A percentile compares a stretch with the other conserved stretches of the same genome.
Evolutionary conservation across 2,797 vertebrate genomes (phyloP).

Genomic region (Sebastes hubbsi): DNA sequence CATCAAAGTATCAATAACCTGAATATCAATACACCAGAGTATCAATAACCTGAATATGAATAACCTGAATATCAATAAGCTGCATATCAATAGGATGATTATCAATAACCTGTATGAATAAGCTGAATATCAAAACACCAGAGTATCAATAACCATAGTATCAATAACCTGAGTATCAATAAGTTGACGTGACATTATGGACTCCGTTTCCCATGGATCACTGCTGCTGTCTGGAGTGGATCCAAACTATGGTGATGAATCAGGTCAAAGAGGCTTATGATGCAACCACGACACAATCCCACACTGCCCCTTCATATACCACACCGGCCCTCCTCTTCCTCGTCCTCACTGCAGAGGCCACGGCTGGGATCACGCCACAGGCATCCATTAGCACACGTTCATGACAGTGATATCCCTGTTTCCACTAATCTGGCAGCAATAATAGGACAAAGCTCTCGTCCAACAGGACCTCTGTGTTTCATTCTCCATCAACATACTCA

Average conservation of each 20-base stretch:
- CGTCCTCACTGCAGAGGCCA: not conserved
- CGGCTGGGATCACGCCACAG: not conserved
- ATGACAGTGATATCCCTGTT: not conserved
- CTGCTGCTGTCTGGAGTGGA: not conserved
- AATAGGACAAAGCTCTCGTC: conserved; percentile 38
- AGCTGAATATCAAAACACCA: no score
- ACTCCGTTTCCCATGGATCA: not conserved
- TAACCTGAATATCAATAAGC: no score
- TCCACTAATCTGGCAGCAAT: not conserved
- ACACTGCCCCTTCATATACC: not conserved
- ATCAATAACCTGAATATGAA: no score
- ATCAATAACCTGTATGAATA: no score
- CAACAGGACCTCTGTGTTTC: conserved; percentile 37
- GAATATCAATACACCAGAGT: no score
- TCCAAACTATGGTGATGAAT: not conserved
- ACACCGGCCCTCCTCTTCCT: not conserved
- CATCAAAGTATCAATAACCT: no score
- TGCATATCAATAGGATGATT: no score
- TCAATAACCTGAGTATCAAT: no score
- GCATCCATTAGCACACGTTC: not conserved
- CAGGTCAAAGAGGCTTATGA: conserved; percentile 10
- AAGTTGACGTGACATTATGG: not conserved
- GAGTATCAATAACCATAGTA: no score
- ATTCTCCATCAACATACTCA: not conserved
- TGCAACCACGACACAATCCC: conserved; percentile 4